Base-by-base conservation (phyloP, 2,888 invertebrate genomes). In the Volucella bombylans region DNA sequence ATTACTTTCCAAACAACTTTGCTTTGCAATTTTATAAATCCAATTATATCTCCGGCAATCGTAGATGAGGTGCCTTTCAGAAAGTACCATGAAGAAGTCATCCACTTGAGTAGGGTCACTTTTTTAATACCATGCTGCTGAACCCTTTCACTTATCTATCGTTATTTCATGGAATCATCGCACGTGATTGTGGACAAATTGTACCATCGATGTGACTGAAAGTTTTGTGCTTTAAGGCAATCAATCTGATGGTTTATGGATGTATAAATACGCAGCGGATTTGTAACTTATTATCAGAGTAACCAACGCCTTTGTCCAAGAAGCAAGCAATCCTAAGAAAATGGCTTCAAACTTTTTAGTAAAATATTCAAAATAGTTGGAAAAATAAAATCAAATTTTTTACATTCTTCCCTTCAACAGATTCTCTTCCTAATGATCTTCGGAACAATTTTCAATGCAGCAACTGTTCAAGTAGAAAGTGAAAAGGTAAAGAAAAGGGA, bases 321-420 rank as follows among this genome's bases (percentile, higher is more conserved):
- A 72, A 81, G 68, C 72, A 85, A 76, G 52, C 57, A 64, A 74
- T 31, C 61, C 67, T 77, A 80, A 76, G 76, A 85, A 71, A 81
- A 85, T 85, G 85, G 81, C 81, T 85, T 85, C 81, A 68, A 81
- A 59, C 23, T 45, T 67, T 62, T 80, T 41, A 57, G 85, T 85
- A 72, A 76, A 52, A 6, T 14, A 11, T n/a, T 10, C 9, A 10
- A 23, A 41, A 54, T 6, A 9, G 31, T 6, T 9, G 6, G 2
- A 6, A 23, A 1, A 18, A 41, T 50, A 4, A 55, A 54, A 8
- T 8, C 8, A 12, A 23, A 23, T 2, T 23, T 31, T 11, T 47
- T 11, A 4, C 2, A 12, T 52, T 47, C 0, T 15, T 47, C 6
- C 6, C 31, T 52, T 18, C 45, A 18, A 1, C n/a, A 85, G 85